These are phyloP conservation scores for Phyllotreta cruciferae DNA, from an alignment of 2,888 invertebrate species.

Conservation along the genomic window DNA sequence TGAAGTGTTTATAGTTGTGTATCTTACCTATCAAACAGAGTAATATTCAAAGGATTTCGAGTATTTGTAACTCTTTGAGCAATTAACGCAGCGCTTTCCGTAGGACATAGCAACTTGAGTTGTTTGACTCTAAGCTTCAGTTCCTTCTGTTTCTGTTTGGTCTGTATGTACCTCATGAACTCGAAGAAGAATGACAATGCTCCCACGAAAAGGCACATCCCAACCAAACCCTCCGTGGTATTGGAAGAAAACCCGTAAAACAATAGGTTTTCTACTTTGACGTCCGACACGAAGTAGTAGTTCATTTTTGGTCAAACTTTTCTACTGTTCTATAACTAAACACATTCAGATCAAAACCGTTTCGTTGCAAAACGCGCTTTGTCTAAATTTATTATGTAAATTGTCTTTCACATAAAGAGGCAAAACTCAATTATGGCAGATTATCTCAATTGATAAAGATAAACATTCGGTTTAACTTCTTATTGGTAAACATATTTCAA, in stretches of 20 bases:
- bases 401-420: not conserved
- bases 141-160: constrained; percentile 59
- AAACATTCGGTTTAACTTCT: not conserved
- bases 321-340: not conserved
- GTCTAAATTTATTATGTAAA: no score
- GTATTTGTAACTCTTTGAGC: constrained; percentile 49
- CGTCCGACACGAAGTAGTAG: constrained; percentile 54
- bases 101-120: constrained; percentile 54
- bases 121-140: constrained; percentile 55
- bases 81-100: constrained; percentile 60
- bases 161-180: constrained; percentile 62
- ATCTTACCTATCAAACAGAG: constrained; percentile 47
- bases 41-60: constrained; percentile 51
- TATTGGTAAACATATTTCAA: constrained; percentile 3
- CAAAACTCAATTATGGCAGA: constrained; percentile 1
- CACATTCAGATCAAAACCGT: constrained; percentile 3
- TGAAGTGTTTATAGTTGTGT: not conserved
- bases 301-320: constrained; percentile 9
- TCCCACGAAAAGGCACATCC: constrained; percentile 67
- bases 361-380: not conserved
- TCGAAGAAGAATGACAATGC: constrained; percentile 70
- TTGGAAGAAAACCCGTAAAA: constrained; percentile 68
- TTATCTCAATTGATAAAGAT: constrained; percentile 8
- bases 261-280: constrained; percentile 68
- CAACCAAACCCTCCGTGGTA: constrained; percentile 64